Base-by-base conservation (phyloP, 2,888 invertebrate species). In the Euphydryas editha region DNA sequence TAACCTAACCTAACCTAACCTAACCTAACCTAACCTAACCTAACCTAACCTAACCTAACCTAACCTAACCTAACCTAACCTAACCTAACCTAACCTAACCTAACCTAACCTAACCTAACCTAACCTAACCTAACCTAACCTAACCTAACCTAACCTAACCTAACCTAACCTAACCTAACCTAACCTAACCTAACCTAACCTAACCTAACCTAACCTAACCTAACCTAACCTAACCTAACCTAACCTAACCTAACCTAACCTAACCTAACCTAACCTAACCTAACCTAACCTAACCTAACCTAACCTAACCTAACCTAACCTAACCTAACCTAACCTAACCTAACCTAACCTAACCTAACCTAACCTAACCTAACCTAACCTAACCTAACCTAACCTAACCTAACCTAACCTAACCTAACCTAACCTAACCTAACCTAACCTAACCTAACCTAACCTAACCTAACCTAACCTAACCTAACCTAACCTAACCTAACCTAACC, bases 271-370 rank as follows among this genome's bases (percentile, higher is more conserved):
- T 67, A 70, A 67, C 70, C 67, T 67, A 70, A 67, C 59, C 60
- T 67, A 60, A 59, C 59, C 57, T 59, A 67, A 63, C 63, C 63
- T 58, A 65, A 65, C 60, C 55, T 56, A 56, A 64, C 63, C 63
- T 68, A 68, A 68, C 57, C 61, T 66, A 62, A 66, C 68, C 61
- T 36, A 68, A 44, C 68, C 68, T 62, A 62, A 71, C 69, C 69
- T 69, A 71, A 71, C 71, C 71, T 71, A 71, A 71, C 71, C 71
- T 71, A 71, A 71, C 71, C 71, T 72, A 72, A 73, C 73, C 71
- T 71, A 71, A 71, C 73, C 71, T 70, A 70, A 70, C 72, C 68
- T 72, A 71, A 72, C 71, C 72, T 70, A 70, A 72, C 72, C 73
- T 72, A 72, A 72, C 73, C 72, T 72, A 73, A 72, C 72, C 72